A percentile compares a stretch with the other conserved stretches of the same genome.
phyloP scores from a whole-genome alignment of 2,888 invertebrate species.

The Drosophila mettleri region DNA sequence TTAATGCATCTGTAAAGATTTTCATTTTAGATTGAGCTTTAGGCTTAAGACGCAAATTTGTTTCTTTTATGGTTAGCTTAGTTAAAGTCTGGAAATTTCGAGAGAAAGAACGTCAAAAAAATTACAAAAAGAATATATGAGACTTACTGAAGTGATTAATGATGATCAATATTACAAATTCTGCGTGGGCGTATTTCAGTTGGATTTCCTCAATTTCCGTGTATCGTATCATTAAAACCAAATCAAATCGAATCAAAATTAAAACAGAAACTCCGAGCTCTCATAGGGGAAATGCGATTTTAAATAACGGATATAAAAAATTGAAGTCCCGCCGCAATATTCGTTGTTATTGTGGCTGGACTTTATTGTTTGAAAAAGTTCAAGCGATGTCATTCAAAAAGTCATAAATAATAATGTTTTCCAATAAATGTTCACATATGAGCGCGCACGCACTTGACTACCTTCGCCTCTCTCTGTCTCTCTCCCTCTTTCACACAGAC shows the following conservation, averaged over 20 bases:
- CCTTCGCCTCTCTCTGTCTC: neutral
- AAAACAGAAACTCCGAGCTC: conserved; percentile 39
- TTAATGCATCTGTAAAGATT: conserved; percentile 53
- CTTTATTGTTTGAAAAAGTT: conserved; percentile 81
- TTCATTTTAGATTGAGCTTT: conserved; percentile 65
- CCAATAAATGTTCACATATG: conserved; percentile 84
- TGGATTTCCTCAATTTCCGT: neutral
- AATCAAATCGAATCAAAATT: conserved; percentile 58
- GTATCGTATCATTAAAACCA: conserved; percentile 56
- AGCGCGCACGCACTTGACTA: conserved; percentile 67
- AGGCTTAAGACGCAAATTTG: conserved; percentile 40
- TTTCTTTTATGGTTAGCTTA: conserved; percentile 8
- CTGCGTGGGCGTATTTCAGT: fast-evolving
- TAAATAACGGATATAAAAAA: conserved; percentile 36
- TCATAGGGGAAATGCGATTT: conserved; percentile 45
- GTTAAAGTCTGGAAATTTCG: neutral
- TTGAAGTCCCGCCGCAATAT: conserved; percentile 59
- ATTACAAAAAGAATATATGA: neutral
- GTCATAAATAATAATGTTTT: conserved; percentile 84
- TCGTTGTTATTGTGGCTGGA: conserved; percentile 68
- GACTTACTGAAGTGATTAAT: neutral
- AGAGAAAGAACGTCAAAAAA: neutral
- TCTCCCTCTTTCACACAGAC: neutral
- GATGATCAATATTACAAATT: neutral
- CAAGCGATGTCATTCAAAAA: conserved; percentile 82